Evolutionary conservation across 2,797 vertebrate species (phyloP).

Genomic region (Anniella stebbinsi): DNA sequence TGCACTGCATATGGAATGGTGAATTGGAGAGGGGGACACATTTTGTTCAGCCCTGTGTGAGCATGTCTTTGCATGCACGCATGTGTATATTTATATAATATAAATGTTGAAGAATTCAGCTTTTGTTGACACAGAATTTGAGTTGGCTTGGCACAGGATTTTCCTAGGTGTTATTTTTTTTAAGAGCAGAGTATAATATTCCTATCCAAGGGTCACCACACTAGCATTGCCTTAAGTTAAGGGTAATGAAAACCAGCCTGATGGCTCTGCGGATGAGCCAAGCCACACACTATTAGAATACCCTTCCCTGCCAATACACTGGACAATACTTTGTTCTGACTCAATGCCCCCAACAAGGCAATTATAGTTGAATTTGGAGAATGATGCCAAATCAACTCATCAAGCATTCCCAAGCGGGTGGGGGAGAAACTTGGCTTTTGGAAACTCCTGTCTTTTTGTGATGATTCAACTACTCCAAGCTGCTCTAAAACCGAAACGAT

Average conservation of each 20-base stretch:
- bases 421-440: not conserved
- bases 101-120: not conserved
- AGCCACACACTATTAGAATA: not conserved
- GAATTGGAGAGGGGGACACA: not conserved
- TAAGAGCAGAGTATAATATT: not conserved
- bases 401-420: not conserved
- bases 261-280: not conserved
- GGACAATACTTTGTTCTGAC: not conserved
- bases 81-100: not conserved
- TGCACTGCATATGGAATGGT: not conserved
- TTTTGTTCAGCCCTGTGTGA: not conserved
- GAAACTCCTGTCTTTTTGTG: not conserved
- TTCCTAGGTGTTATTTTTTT: not conserved
- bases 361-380: conserved; percentile 10
- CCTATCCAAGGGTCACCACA: not conserved
- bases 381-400: not conserved
- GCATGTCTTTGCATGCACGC: not conserved
- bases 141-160: not conserved
- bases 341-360: conserved; percentile 3
- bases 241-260: conserved; percentile 6
- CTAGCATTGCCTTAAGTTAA: not conserved
- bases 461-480: conserved; percentile 9
- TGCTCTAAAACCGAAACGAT: not conserved
- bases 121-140: not conserved
- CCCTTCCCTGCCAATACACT: not conserved